Percentiles rank a stretch among this genome's conserved stretches.
Conservation (phyloP, 1,140 invertebrate genomes). For the Littorina saxatilis region DNA sequence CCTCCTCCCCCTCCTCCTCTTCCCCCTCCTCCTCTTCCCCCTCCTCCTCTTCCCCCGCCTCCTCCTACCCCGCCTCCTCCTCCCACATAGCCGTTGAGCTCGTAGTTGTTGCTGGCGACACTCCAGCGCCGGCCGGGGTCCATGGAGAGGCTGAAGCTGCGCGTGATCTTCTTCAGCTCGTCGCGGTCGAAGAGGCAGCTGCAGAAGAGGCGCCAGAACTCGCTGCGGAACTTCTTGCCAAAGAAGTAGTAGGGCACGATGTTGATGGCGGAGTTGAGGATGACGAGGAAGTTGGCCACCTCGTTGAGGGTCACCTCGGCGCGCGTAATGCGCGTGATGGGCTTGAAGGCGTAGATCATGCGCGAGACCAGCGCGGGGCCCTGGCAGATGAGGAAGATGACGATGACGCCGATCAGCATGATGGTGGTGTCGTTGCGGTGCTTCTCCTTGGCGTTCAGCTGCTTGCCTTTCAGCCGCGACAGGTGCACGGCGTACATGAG, state of each 20-base stretch:
- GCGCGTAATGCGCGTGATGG: conserved; percentile 39
- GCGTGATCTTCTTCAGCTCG: conserved; percentile 56
- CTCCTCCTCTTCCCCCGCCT: neutral
- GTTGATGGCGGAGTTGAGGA: conserved; percentile 74
- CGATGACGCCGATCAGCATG: conserved; percentile 75
- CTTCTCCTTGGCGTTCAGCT: conserved; percentile 71
- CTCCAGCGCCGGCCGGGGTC: conserved; percentile 56
- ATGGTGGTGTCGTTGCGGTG: conserved; percentile 74
- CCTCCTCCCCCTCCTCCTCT: neutral
- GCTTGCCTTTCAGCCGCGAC: conserved; percentile 66
- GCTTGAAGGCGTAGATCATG: conserved; percentile 71
- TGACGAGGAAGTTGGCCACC: conserved; percentile 72
- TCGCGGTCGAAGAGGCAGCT: conserved; percentile 66
- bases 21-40: neutral
- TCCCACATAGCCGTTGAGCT: neutral
- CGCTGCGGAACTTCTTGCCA: conserved; percentile 69
- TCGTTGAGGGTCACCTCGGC: conserved; percentile 69
- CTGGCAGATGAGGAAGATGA: conserved; percentile 74
- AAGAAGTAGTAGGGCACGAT: conserved; percentile 76
- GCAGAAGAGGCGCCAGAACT: conserved; percentile 73
- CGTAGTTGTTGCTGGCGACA: conserved; percentile 19
- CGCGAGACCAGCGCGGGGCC: conserved; percentile 72
- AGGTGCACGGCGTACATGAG: conserved; percentile 73
- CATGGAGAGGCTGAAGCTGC: conserved; percentile 61
- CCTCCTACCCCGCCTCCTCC: neutral